Conservation (phyloP, 2,797 vertebrate species). For the Molossus molossus region DNA sequence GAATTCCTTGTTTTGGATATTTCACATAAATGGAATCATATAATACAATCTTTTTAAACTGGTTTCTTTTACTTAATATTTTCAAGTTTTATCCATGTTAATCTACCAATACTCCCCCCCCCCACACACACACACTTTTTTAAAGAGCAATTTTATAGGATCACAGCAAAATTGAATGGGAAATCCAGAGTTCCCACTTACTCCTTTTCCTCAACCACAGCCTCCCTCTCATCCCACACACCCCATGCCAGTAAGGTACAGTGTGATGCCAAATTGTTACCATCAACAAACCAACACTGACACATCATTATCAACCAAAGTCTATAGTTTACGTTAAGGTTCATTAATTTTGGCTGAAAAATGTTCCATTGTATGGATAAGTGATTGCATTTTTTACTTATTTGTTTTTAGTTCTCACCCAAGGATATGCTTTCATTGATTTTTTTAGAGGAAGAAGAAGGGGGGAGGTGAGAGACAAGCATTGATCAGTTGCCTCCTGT, state of each 20-base stretch:
- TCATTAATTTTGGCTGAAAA: not conserved
- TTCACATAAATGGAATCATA: not conserved
- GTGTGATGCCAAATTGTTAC: not conserved
- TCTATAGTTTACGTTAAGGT: not conserved
- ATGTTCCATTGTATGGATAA: not conserved
- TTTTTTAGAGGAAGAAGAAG: too few relatives aligned
- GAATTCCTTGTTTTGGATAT: not conserved
- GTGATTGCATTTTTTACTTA: not conserved
- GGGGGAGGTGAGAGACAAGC: too few relatives aligned
- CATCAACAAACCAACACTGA: not conserved
- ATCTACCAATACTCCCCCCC: not conserved
- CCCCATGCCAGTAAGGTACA: not conserved
- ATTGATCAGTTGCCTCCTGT: too few relatives aligned
- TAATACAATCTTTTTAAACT: not conserved
- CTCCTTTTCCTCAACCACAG: not conserved
- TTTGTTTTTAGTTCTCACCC: too few relatives aligned
- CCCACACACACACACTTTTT: not conserved
- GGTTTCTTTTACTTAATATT: not conserved
- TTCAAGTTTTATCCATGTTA: not conserved
- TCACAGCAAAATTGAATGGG: not conserved
- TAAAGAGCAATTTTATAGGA: not conserved
- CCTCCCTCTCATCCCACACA: not conserved
- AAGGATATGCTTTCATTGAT: too few relatives aligned
- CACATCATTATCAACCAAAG: not conserved
- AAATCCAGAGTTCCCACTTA: not conserved